A percentile compares a stretch with the other conserved stretches of the same genome.
Conservation (phyloP, 2,797 vertebrate species). For the Ctenopoma kingsleyae region DNA sequence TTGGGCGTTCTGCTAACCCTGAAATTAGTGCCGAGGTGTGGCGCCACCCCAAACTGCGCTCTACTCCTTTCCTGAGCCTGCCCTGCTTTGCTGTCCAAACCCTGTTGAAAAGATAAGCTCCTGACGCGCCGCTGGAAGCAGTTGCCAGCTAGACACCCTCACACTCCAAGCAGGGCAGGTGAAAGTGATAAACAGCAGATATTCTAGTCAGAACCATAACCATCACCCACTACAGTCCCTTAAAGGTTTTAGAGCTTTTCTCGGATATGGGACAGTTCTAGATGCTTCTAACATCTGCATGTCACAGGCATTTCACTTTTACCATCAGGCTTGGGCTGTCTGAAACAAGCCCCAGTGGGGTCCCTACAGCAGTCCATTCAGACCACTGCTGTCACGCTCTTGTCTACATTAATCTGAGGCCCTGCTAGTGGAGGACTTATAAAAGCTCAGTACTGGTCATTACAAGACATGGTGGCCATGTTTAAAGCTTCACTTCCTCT, state of each 20-base stretch:
- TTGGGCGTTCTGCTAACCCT: constrained; percentile 85
- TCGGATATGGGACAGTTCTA: constrained; percentile 55
- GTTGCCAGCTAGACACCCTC: constrained; percentile 43
- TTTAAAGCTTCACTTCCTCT: constrained; percentile 65
- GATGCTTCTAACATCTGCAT: constrained; percentile 82
- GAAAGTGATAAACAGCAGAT: constrained; percentile 73
- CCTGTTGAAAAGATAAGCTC: constrained; percentile 80
- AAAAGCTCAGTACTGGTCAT: constrained; percentile 67
- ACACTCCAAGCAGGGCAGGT: constrained; percentile 55
- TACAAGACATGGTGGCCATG: constrained; percentile 67
- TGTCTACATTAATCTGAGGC: constrained; percentile 71
- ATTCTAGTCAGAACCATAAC: constrained; percentile 62
- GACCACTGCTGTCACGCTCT: constrained; percentile 68
- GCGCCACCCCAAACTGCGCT: constrained; percentile 81
- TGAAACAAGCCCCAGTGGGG: constrained; percentile 74
- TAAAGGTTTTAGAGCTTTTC: constrained; percentile 72
- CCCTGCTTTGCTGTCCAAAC: constrained; percentile 75
- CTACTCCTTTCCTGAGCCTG: constrained; percentile 60
- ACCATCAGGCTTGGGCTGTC: constrained; percentile 61
- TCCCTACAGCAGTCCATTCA: constrained; percentile 74
- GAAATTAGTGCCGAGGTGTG: constrained; percentile 88
- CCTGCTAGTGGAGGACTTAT: constrained; percentile 63
- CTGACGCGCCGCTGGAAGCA: constrained; percentile 55
- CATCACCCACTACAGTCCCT: constrained; percentile 57
- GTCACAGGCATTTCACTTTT: constrained; percentile 72